Base-by-base conservation (phyloP, 2,113 vertebrate species). In the Furnarius figulus region DNA sequence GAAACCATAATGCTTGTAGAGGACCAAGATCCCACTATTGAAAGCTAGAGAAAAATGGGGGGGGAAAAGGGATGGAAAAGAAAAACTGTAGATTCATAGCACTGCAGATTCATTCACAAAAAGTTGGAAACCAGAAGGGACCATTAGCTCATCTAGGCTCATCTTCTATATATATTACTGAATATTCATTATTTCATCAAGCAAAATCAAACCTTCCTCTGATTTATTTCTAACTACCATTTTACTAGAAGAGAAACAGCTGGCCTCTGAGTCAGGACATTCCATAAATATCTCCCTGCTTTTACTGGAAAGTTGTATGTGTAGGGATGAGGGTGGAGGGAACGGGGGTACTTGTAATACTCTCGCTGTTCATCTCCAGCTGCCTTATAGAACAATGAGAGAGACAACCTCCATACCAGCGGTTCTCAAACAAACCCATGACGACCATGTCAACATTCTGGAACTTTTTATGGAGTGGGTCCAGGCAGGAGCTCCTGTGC, bases 191-290 rank as follows among this genome's bases (percentile, higher is more conserved):
- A 95, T 95, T 93, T 95, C 95, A 94, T 86, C 94, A 77, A 96
- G 86, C 78, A 85, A 93, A 97, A 97, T 97, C 95, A 96, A 97
- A 97, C 93, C 92, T 89, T 95, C 94, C 89, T 72, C 95, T 95
- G 95, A 97, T 96, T 97, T 97, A 95, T 93, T 97, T 96, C 96
- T 97, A 96, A 96, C 92, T 96, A 93, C 85, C 95, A 95, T 96
- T 97, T 97, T 89, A 97, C 97, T 96, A 94, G 97, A 97, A 96
- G 91, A 93, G 87, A 97, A 98, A 97, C 94, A 96, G 96, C 96
- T 95, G 96, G 94, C 82, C 94, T 97, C 97, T 96, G 94, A 97
- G 81, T 97, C 95, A 96, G 95, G 95, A 94, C 95, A 97, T 93
- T 96, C 95, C 94, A 96, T 96, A 96, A 97, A 97, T 97, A 97